Evolutionary conservation across 2,888 invertebrate genomes (phyloP), one percentile per base, ranked within the genome.

Genomic region (Galerucella calmariensis): DNA sequence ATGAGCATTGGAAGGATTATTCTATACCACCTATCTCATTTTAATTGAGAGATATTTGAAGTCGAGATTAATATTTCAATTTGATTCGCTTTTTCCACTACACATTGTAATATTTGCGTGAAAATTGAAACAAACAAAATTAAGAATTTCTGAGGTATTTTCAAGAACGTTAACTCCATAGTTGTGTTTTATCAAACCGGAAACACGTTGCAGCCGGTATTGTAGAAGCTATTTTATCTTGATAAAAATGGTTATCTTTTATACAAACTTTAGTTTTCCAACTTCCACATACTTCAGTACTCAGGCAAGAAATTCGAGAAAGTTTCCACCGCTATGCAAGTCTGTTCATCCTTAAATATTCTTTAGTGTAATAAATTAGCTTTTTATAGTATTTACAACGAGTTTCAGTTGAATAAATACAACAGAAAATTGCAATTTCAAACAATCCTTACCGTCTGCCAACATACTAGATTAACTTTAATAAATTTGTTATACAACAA

Each of bases 231-330:
- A 69, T 79, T 78, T 75, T 72, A 75, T 78, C 77, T 77, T 71
- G 78, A 78, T 75, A 75, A 79, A 78, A 79, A 79, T 77, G 63
- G 74, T 75, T 77, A 78, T 78, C 75, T 77, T 75, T 78, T 78
- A 73, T 73, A 73, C 72, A 76, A 78, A 79, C 73, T 79, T 74
- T 58, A 74, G 70, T 74, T 66, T 71, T 53, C 72, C 44, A 72
- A 79, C 74, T 78, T 79, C 73, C 77, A 76, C 78, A 77, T 78
- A 78, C 78, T 79, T 79, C 71, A 76, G 69, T 72, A 68, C 72
- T 77, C 71, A 71, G 69, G 74, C 75, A 68, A 74, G 77, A 76
- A 77, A 77, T 77, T 77, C 77, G 74, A 75, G 69, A 75, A 77
- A 77, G 75, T 74, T 73, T 76, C 72, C 72, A 44, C 41, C 72